Evolutionary conservation across 2,888 invertebrate genomes (phyloP).

Genomic region (Vannuccia rotundouncinata): DNA sequence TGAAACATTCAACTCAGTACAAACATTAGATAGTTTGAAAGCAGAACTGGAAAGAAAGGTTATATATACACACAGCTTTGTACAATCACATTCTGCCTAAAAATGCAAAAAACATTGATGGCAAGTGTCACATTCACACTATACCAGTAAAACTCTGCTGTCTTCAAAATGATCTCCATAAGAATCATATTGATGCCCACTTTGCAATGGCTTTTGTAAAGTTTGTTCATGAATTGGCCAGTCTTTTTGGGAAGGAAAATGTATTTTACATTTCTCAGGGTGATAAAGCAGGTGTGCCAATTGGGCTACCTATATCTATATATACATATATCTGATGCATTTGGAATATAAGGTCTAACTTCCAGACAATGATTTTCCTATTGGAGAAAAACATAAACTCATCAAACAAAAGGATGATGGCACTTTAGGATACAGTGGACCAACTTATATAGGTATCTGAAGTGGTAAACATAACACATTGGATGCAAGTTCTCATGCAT

Average conservation of each 20-base stretch:
- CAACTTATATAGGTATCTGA: not conserved
- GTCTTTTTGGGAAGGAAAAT: not conserved
- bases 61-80: too few species aligned
- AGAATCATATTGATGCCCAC: not conserved
- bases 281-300: not conserved
- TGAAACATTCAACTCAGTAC: too few species aligned
- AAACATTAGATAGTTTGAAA: too few species aligned
- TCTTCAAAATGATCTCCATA: not conserved
- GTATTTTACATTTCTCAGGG: not conserved
- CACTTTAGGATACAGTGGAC: not conserved
- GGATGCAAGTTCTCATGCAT: not conserved
- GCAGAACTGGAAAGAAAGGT: too few species aligned
- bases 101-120: not conserved
- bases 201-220: not conserved
- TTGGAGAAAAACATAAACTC: not conserved
- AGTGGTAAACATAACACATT: not conserved
- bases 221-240: not conserved
- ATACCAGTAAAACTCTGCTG: not conserved
- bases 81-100: too few species aligned
- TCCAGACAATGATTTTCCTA: not conserved
- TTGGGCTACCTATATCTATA: not conserved
- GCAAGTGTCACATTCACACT: not conserved
- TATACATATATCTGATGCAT: not conserved
- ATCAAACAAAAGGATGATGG: too few species aligned
- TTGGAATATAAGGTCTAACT: not conserved